Base-by-base conservation (phyloP, 2,113 vertebrate species). In the chimpanzee (Pan troglodytes) region DNA sequence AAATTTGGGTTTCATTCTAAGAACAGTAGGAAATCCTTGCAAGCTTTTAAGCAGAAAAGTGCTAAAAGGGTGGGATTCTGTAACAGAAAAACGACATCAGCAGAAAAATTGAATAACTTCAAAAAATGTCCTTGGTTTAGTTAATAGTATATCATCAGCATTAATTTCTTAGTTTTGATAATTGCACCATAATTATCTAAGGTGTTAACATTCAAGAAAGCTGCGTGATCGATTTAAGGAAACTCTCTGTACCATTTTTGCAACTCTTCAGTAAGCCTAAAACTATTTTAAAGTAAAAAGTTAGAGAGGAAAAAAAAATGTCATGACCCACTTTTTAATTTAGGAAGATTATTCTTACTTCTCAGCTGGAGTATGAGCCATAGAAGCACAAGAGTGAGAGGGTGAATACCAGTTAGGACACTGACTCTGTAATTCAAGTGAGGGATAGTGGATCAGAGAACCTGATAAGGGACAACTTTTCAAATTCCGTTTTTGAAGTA, bases 281-380 rank as follows among this genome's bases (percentile, higher is more conserved):
- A 89, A 92, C 89, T 68, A 90, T 90, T 95, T 95, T 52, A 80
- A 75, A 92, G 38, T 40, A 73, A 96, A 70, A 93, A 70, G 9
- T 91, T 90, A 52, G 38, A 84, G 83, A 52, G n/a, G 30, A 78
- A 70, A 93, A 61, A 93, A 90, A 40, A 84, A 88, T 52, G 48
- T 12, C 92, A 92, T 88, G 80, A 92, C 78, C 83, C 27, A 92
- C 52, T 96, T 95, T 97, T 94, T 88, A 87, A 96, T 85, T 95
- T 80, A 88, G 90, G 67, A 93, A 75, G 59, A 68, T 92, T n/a
- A 50, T 89, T 85, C 52, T 85, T 78, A 78, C 16, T 68, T 70
- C 55, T 86, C 90, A 43, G 61, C 45, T 43, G 61, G 48, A 83
- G 18, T 55, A 64, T 0, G 0, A 32, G 13, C 55, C 70, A 6